Percentiles rank a stretch among this genome's conserved stretches.
phyloP scores from a whole-genome alignment of 2,113 vertebrate genomes.

The Toxotes jaculatrix region DNA sequence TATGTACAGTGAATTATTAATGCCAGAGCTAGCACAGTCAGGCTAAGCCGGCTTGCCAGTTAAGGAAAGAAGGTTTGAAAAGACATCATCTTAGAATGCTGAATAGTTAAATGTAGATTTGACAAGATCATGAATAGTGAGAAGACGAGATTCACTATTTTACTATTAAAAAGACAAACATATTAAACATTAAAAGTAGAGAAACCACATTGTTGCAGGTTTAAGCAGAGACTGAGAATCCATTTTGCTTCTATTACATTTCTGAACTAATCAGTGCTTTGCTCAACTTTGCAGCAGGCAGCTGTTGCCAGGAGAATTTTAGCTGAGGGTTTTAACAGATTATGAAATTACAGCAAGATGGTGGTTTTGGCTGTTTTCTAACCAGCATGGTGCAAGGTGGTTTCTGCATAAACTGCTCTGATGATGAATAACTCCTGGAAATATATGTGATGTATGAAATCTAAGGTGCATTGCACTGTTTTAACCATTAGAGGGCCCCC shows the following conservation, averaged over 20 bases:
- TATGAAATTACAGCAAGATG: neutral
- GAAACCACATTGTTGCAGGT: neutral
- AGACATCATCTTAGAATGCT: constrained; percentile 26
- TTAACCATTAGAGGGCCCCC: constrained; percentile 61
- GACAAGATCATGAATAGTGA: neutral
- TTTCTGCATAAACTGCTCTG: neutral
- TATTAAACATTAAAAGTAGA: neutral
- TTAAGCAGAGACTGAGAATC: neutral
- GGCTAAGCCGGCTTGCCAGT: constrained; percentile 41
- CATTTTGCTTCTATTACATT: neutral
- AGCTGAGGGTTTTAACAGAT: neutral
- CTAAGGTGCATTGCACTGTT: constrained; percentile 25
- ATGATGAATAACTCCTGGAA: neutral
- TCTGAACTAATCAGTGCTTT: constrained; percentile 3
- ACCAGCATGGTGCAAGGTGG: neutral
- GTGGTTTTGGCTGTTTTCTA: neutral
- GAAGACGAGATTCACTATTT: neutral
- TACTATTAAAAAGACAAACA: neutral
- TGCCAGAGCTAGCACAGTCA: constrained; percentile 66
- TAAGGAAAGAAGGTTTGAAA: constrained; percentile 43
- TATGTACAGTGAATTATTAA: constrained; percentile 82
- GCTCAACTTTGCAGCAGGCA: neutral
- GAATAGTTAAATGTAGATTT: constrained; percentile 23
- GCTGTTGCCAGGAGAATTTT: neutral
- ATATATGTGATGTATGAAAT: neutral